These are phyloP conservation scores for Kuschelorhynchus macadamiae DNA, from an alignment of 2,888 invertebrate species.

Conservation along the genomic window DNA sequence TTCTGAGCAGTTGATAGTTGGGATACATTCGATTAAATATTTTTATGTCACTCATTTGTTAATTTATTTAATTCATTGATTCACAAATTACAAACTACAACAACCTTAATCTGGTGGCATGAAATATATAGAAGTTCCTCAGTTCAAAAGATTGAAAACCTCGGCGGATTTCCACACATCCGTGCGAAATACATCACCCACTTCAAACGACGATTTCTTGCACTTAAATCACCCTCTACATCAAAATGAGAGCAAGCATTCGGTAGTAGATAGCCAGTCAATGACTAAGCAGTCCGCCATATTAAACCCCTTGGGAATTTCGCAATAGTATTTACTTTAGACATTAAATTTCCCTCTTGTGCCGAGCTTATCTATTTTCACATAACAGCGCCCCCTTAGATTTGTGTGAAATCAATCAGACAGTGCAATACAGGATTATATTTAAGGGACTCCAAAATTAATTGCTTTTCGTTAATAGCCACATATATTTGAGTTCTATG, in stretches of 20 bases:
- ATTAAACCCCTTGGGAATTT: constrained; percentile 64
- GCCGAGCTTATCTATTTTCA: constrained; percentile 62
- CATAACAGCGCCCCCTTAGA: constrained; percentile 58
- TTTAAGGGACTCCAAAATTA: constrained; percentile 47
- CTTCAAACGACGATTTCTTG: constrained; percentile 4
- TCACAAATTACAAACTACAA: too few species aligned
- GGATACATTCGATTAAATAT: too few species aligned
- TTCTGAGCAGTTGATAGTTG: too few species aligned
- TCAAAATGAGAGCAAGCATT: constrained; percentile 19
- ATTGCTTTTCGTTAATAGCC: constrained; percentile 37
- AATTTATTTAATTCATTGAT: too few species aligned
- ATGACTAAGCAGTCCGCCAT: constrained; percentile 59
- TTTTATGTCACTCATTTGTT: too few species aligned
- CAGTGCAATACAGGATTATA: constrained; percentile 53
- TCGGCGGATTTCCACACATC: not conserved
- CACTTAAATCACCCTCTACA: constrained; percentile 24
- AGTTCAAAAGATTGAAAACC: not conserved
- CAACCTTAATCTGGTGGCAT: too few species aligned
- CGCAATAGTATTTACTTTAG: constrained; percentile 64
- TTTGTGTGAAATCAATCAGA: constrained; percentile 58
- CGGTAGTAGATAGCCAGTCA: constrained; percentile 42
- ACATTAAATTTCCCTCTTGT: constrained; percentile 59
- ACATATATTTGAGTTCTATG: constrained; percentile 26
- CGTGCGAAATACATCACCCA: not conserved
- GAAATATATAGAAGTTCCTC: too few species aligned